phyloP scores from a whole-genome alignment of 2,797 vertebrate genomes.

The Aeoliscus strigatus region DNA sequence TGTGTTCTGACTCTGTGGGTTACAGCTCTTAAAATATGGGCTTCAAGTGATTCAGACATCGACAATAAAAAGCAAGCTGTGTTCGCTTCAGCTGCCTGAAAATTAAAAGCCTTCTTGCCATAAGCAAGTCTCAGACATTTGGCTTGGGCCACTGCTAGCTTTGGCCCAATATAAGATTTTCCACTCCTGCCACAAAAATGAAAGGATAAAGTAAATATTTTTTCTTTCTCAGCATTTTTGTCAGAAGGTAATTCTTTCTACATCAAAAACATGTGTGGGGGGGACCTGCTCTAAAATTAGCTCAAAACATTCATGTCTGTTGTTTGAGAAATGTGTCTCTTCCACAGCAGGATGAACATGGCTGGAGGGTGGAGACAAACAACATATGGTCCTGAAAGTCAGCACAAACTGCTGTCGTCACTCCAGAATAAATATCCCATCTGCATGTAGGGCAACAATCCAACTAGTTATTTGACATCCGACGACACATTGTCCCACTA shows the following conservation, averaged over 20 bases:
- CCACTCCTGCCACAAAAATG: constrained; percentile 11
- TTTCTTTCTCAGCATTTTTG: constrained; percentile 14
- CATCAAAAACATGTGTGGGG: constrained; percentile 31
- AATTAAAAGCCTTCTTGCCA: constrained; percentile 44
- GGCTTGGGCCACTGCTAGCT: constrained; percentile 16
- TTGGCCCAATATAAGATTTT: constrained; percentile 28
- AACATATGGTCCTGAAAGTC: constrained; percentile 43
- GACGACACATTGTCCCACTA: too few species aligned
- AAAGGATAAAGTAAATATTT: constrained; percentile 22
- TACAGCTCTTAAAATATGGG: constrained; percentile 28
- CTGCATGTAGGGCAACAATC: constrained; percentile 18
- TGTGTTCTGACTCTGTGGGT: constrained; percentile 21
- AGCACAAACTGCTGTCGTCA: constrained; percentile 33
- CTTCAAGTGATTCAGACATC: constrained; percentile 39
- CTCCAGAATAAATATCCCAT: constrained; percentile 40
- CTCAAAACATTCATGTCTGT: too few species aligned
- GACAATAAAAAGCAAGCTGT: constrained; percentile 21
- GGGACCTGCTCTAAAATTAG: constrained; percentile 25
- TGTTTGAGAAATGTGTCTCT: constrained; percentile 41
- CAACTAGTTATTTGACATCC: too few species aligned
- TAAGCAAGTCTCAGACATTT: constrained; percentile 29
- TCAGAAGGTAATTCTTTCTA: constrained; percentile 16
- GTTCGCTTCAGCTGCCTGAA: constrained; percentile 31
- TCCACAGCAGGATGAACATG: constrained; percentile 34
- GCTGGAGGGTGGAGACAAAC: constrained; percentile 24